These are phyloP conservation scores for Latrodectus hesperus DNA, from an alignment of 2,888 invertebrate species.

Conservation along the genomic window DNA sequence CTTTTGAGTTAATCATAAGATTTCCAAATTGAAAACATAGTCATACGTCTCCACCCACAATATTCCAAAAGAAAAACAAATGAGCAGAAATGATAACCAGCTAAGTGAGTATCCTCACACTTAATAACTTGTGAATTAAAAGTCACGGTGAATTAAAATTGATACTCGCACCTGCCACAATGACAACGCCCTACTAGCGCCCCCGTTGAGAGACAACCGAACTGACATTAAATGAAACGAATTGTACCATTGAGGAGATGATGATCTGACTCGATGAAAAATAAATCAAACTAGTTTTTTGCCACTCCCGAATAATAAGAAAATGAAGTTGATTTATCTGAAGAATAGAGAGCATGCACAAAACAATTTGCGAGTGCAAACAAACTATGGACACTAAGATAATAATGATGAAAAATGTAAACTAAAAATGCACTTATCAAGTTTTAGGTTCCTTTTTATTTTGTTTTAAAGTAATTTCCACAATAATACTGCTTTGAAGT, in stretches of 20 bases:
- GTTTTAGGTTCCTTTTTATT: no score
- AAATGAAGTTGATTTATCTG: not conserved
- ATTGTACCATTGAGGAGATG: slow-evolving; percentile 53
- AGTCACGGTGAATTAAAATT: slow-evolving; percentile 44
- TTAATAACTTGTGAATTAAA: slow-evolving; percentile 58
- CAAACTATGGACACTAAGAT: no score
- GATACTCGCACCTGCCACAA: slow-evolving; percentile 59
- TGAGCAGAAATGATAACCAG: not conserved
- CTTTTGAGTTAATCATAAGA: not conserved
- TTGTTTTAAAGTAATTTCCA: no score
- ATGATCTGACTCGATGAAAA: slow-evolving; percentile 52
- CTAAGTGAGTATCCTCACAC: slow-evolving; percentile 4
- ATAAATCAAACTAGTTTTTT: slow-evolving; percentile 58
- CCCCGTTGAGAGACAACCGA: not conserved
- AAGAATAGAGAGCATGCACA: no score
- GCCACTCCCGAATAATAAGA: slow-evolving; percentile 47
- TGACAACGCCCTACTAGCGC: slow-evolving; percentile 46
- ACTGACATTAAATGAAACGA: slow-evolving; percentile 65
- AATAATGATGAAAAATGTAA: no score
- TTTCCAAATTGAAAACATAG: not conserved
- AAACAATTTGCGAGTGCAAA: no score
- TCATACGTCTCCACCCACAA: no score
- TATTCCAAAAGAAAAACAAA: not conserved
- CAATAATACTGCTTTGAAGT: no score
- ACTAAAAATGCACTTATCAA: no score